Evolutionary conservation across 2,888 invertebrate genomes (phyloP).

Genomic region (Acleris sparsana): DNA sequence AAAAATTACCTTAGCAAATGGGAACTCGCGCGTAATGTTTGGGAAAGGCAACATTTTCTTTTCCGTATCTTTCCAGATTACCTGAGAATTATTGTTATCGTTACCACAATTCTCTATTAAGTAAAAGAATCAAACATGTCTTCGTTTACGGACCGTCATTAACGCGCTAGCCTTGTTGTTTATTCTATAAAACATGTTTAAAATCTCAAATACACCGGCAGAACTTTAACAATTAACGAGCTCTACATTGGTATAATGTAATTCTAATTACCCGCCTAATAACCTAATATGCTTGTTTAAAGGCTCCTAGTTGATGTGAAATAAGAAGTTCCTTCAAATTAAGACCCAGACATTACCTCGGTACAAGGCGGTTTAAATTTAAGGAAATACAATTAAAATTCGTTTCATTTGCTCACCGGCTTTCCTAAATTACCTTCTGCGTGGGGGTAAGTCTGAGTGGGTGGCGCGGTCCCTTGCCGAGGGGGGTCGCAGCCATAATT

Average conservation of each 20-base stretch:
- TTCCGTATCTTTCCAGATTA: neutral
- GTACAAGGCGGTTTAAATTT: conserved; percentile 35
- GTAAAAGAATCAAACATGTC: neutral
- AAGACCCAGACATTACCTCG: conserved; percentile 24
- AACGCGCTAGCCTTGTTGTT: too few relatives aligned
- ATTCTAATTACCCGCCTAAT: neutral
- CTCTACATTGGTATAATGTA: neutral
- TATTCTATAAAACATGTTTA: too few relatives aligned
- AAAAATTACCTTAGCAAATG: conserved; percentile 7
- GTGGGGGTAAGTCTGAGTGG: conserved; percentile 41
- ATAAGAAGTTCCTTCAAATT: conserved; percentile 28
- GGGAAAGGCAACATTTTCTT: neutral
- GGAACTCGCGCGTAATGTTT: neutral
- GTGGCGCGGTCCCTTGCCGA: conserved; percentile 37
- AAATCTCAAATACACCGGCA: too few relatives aligned
- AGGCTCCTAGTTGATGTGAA: conserved; percentile 8
- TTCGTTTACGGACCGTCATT: too few relatives aligned
- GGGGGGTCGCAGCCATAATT: conserved; percentile 51
- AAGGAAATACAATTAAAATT: conserved; percentile 45
- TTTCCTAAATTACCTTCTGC: conserved; percentile 51
- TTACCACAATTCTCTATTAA: neutral
- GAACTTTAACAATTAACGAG: neutral
- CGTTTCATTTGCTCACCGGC: conserved; percentile 50
- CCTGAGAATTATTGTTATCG: neutral
- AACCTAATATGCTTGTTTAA: conserved; percentile 9